Conservation (phyloP, 2,888 invertebrate genomes). For the Rhagium mordax region DNA sequence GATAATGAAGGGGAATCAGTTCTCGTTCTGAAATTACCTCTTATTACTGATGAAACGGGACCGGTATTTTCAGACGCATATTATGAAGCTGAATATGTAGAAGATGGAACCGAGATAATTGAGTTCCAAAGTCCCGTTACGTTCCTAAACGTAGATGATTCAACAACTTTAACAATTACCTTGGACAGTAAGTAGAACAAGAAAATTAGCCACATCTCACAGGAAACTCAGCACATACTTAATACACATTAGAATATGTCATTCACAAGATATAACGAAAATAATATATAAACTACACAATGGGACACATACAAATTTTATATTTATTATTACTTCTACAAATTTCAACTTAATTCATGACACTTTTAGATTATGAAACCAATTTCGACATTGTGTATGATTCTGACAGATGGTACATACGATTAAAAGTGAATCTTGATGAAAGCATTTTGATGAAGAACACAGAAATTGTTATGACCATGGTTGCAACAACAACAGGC, state of each 20-base stretch:
- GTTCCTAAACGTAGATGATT: background rate
- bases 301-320: background rate
- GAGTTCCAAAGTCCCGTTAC: background rate
- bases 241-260: background rate
- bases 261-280: background rate
- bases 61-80: slow-evolving; percentile 8
- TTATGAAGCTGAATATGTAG: slow-evolving; percentile 6
- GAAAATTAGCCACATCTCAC: background rate
- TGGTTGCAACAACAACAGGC: slow-evolving; percentile 4
- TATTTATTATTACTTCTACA: background rate
- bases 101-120: background rate
- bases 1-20: background rate
- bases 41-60: background rate
- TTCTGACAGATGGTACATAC: background rate
- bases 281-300: background rate
- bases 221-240: background rate
- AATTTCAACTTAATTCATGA: too few relatives aligned
- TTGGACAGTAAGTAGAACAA: background rate
- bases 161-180: background rate
- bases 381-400: background rate
- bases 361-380: slow-evolving; percentile 4
- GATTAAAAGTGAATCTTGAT: background rate
- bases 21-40: slow-evolving; percentile 1
- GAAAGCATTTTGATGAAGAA: background rate
- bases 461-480: slow-evolving; percentile 4